These are phyloP conservation scores for Bos indicus DNA, from an alignment of 2,113 vertebrate genomes.

Conservation along the genomic window DNA sequence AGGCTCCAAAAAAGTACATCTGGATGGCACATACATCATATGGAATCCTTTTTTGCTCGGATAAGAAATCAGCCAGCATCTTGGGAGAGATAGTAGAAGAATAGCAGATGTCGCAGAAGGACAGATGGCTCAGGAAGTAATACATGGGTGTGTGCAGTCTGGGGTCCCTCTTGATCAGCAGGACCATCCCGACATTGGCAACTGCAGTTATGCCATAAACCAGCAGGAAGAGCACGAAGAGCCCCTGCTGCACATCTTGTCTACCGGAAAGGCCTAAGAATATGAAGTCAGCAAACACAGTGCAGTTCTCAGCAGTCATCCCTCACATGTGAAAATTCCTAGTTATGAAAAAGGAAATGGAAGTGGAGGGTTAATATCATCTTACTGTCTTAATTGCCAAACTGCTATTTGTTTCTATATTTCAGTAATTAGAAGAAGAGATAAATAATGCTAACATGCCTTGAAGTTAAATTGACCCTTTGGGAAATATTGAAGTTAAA, in stretches of 20 bases:
- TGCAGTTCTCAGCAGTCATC: slow-evolving; percentile 10
- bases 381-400: neutral
- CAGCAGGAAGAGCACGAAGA: slow-evolving; percentile 36
- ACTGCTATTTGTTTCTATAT: neutral
- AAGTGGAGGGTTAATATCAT: neutral
- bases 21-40: slow-evolving; percentile 42
- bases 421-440: neutral
- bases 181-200: slow-evolving; percentile 28
- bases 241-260: neutral
- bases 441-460: neutral
- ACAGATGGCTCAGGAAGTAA: slow-evolving; percentile 57
- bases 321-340: neutral
- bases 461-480: neutral
- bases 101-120: slow-evolving; percentile 50
- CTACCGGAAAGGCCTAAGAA: slow-evolving; percentile 7
- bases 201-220: slow-evolving; percentile 34
- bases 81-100: slow-evolving; percentile 55
- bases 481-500: neutral
- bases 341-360: neutral
- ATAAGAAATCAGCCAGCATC: slow-evolving; percentile 48
- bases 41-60: slow-evolving; percentile 23
- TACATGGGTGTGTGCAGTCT: slow-evolving; percentile 51
- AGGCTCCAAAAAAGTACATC: slow-evolving; percentile 50
- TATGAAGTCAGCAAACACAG: neutral
- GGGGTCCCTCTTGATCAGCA: slow-evolving; percentile 28